These are phyloP conservation scores for Haplochromis vanheusdeni DNA, from an alignment of 2,113 vertebrate genomes.

Conservation along the genomic window DNA sequence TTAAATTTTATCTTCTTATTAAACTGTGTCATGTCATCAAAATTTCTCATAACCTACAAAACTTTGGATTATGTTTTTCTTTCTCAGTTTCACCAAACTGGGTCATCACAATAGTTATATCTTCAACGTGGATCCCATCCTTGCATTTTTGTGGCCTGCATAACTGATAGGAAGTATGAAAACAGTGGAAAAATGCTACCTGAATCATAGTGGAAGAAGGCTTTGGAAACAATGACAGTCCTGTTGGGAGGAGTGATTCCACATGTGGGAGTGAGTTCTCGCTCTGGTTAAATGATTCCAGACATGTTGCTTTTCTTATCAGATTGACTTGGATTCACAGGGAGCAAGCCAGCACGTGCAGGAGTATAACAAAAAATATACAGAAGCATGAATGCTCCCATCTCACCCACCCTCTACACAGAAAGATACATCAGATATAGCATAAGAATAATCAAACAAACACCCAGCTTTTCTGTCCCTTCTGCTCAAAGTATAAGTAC, in stretches of 20 bases:
- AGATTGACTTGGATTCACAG: neutral
- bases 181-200: slow-evolving; percentile 51
- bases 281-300: slow-evolving; percentile 66
- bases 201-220: slow-evolving; percentile 38
- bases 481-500: neutral
- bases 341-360: neutral
- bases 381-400: neutral
- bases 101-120: neutral
- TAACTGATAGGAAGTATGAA: slow-evolving; percentile 35
- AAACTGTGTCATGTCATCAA: neutral
- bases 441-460: neutral
- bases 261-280: slow-evolving; percentile 57
- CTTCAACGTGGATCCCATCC: neutral
- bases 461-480: slow-evolving; percentile 20
- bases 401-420: neutral
- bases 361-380: neutral
- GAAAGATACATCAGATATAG: neutral
- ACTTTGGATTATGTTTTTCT: neutral
- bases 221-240: slow-evolving; percentile 69
- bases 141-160: neutral
- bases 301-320: slow-evolving; percentile 50
- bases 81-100: neutral
- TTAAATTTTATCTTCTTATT: neutral
- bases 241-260: slow-evolving; percentile 59
- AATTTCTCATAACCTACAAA: neutral